These are phyloP conservation scores for Gallinago paraguaiae DNA, from an alignment of 2,113 vertebrate species.

Conservation along the genomic window DNA sequence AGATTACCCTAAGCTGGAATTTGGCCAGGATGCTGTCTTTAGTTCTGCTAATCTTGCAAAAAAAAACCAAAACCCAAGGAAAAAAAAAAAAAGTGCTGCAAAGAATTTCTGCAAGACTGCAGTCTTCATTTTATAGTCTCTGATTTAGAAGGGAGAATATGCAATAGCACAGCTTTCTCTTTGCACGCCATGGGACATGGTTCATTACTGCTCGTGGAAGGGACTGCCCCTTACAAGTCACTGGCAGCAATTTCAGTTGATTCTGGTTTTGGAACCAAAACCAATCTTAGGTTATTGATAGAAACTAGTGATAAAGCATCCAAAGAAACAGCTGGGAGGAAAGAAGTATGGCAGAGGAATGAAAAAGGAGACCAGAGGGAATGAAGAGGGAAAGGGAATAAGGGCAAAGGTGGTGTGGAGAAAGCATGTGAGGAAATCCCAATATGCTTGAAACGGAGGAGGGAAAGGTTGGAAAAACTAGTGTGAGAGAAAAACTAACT, in stretches of 20 bases:
- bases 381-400: background rate
- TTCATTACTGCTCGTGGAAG: background rate
- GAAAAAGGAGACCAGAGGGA: background rate
- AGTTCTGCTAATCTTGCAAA: conserved; percentile 10
- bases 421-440: background rate
- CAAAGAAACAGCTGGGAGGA: background rate
- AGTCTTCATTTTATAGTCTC: background rate
- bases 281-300: background rate
- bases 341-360: background rate
- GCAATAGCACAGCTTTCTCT: background rate
- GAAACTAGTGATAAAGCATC: background rate
- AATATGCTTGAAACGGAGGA: background rate
- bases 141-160: background rate
- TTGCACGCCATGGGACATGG: background rate
- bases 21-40: background rate
- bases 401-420: background rate
- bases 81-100: background rate
- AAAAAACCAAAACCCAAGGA: background rate
- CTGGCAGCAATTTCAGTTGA: background rate
- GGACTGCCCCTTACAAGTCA: background rate
- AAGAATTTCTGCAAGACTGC: conserved; percentile 13
- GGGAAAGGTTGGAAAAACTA: background rate
- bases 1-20: conserved; percentile 20
- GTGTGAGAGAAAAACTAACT: background rate
- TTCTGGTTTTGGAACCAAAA: background rate